Conservation (phyloP, 2,113 vertebrate genomes). For the Ivindomyrus marchei region DNA sequence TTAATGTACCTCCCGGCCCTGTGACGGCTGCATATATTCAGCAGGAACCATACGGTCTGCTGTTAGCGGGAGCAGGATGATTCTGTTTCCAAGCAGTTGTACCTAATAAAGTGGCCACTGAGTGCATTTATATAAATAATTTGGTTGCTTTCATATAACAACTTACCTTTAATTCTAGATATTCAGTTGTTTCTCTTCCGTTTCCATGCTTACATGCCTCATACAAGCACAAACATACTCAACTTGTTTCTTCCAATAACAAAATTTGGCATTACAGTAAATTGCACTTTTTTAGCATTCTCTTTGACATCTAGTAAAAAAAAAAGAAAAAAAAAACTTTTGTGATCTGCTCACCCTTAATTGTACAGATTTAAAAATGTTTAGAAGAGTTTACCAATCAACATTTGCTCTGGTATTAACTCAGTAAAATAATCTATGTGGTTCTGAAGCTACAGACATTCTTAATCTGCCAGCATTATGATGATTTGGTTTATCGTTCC, state of each 20-base stretch:
- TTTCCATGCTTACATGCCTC: background rate
- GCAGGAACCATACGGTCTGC: background rate
- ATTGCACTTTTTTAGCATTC: background rate
- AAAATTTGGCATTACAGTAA: background rate
- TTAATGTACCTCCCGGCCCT: background rate
- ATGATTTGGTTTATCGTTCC: background rate
- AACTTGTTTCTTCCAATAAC: background rate
- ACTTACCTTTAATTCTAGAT: background rate
- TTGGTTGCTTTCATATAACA: background rate
- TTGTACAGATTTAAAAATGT: conserved; percentile 2
- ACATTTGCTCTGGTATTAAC: background rate
- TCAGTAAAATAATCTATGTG: background rate
- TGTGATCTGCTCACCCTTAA: background rate
- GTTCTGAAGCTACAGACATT: background rate
- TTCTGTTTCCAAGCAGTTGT: background rate
- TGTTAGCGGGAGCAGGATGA: background rate
- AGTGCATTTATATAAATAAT: background rate
- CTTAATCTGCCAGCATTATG: background rate
- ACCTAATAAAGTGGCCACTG: background rate
- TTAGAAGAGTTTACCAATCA: background rate
- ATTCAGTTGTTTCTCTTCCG: background rate
- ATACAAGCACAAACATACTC: background rate
- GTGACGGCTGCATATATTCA: background rate
- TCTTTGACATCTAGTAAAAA: background rate
- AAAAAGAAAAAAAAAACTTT: background rate